These are phyloP conservation scores for Pavo muticus DNA, from an alignment of 2,113 vertebrate species.

Conservation along the genomic window DNA sequence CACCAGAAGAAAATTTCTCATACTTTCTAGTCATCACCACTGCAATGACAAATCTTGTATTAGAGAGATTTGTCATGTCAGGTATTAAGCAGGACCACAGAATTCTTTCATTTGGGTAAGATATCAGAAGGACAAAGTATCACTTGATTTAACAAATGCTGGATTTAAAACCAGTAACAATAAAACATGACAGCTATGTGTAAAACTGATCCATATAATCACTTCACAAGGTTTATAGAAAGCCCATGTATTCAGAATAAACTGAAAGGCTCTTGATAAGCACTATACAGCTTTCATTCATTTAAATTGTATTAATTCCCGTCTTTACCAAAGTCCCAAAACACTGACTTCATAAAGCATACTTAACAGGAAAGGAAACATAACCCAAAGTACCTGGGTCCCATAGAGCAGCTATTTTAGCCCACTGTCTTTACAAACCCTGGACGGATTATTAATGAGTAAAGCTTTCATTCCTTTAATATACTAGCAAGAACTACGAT, in stretches of 20 bases:
- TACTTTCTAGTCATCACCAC: neutral
- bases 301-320: neutral
- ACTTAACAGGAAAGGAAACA: neutral
- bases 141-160: neutral
- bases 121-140: neutral
- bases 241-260: neutral
- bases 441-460: neutral
- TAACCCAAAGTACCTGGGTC: neutral
- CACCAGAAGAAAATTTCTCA: neutral
- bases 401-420: neutral
- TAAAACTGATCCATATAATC: neutral
- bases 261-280: rapidly evolving
- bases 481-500: neutral
- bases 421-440: neutral
- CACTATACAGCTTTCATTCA: neutral
- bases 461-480: neutral
- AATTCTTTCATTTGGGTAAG: neutral
- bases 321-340: neutral
- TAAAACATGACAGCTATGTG: neutral
- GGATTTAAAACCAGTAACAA: neutral
- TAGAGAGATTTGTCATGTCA: neutral
- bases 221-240: neutral
- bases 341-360: rapidly evolving
- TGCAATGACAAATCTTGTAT: neutral
- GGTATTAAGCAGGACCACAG: neutral